phyloP scores from a whole-genome alignment of 2,113 vertebrate genomes.

The Mystacornis crossleyi region DNA sequence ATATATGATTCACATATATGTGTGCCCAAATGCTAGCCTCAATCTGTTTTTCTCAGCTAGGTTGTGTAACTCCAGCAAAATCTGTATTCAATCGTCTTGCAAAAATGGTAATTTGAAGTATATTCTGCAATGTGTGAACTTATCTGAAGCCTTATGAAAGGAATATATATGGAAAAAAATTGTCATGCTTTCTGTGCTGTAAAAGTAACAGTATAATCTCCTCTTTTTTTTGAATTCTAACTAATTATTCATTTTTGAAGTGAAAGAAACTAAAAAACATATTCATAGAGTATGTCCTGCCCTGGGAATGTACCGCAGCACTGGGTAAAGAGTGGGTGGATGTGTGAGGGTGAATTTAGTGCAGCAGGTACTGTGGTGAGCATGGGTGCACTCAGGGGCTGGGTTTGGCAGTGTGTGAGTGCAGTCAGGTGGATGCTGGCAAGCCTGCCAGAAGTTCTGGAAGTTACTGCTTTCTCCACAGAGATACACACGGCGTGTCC shows the following conservation, averaged over 20 bases:
- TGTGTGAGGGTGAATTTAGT: neutral
- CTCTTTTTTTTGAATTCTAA: neutral
- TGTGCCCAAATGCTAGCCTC: neutral
- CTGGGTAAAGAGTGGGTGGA: neutral
- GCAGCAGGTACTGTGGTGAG: neutral
- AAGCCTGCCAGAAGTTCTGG: neutral
- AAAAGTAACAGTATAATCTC: neutral
- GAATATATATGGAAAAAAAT: neutral
- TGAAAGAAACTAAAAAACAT: neutral
- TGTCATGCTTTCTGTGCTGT: neutral
- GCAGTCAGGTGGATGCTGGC: neutral
- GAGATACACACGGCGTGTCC: neutral
- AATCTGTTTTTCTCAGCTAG: constrained; percentile 8
- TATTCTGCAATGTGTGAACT: neutral
- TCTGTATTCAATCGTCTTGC: neutral
- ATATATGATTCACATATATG: neutral
- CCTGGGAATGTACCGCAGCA: neutral
- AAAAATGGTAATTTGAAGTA: neutral
- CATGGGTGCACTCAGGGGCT: accelerated
- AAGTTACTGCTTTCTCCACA: neutral
- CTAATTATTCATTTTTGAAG: neutral
- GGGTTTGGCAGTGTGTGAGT: neutral
- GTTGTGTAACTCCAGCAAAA: constrained; percentile 20
- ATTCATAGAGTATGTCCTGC: neutral
- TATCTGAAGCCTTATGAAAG: neutral